Base-by-base conservation (phyloP, 2,888 invertebrate species). In the Cremastobaeus sp. region DNA sequence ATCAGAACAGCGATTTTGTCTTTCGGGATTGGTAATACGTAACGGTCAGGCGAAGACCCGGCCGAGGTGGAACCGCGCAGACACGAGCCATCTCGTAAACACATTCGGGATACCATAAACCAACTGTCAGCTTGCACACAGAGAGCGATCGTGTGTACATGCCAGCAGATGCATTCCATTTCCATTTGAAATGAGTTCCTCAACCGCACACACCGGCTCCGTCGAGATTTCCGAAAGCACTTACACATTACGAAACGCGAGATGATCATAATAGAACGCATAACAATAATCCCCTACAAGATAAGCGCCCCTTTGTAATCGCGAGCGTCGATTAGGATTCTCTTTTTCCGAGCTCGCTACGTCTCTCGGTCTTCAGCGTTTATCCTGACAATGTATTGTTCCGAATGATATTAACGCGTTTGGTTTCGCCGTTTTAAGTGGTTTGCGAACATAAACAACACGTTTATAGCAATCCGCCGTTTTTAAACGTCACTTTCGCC, bases 121-220 rank as follows among this genome's bases (percentile, higher is more conserved):
- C 72, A 65, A 76, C 76, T 77, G 76, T 78, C 71, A 72, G 62
- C 48, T 45, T 62, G 48, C 39, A 30, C 60, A 43, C 28, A 17
- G 41, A 50, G 62, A 59, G 52, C 69, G 47, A 62, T 57, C 55
- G 71, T 75, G 50, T 39, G 47, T 50, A 54, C 69, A 66, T 55
- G 48, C 66, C 32, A 57, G 59, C 65, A 60, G 43, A 57, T 72
- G 76, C 74, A 77, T 78, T 76, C 77, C 74, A 79, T 81, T 80
- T 80, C 79, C 82, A 80, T 79, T 76, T 52, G 74, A 74, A 79
- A 79, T 77, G 79, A 79, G 77, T 79, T 65, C 34, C 59, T 55
- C 39, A 70, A 55, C 68, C 71, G 60, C 64, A 57, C 55, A 43
- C 59, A 68, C 69, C 39, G 68, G 50, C 60, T 76, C 75, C 57